Evolutionary conservation across 2,888 invertebrate species (phyloP), one percentile per base, ranked within the genome.

Genomic region (Metellina segmentata): DNA sequence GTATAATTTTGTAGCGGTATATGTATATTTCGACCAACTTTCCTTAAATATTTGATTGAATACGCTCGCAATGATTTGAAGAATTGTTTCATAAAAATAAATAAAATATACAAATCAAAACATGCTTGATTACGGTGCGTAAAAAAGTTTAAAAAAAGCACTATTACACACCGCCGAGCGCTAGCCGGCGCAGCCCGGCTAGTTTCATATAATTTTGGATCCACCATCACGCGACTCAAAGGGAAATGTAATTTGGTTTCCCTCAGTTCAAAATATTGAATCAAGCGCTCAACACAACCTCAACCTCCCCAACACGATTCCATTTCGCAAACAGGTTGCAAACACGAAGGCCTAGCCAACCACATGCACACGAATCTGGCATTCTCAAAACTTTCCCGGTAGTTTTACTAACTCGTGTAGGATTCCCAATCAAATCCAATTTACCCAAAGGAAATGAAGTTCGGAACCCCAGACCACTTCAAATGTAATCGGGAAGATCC

Each of bases 361-460:
- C 16, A 4, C 61, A 9, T 11, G 61, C 61, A 16, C 61, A 5
- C 16, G 52, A 78, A 78, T 7, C 19, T 16, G n/a, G 78, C 48
- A 52, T 51, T 34, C 52, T 16, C 78, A 6, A 78, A 78, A 52
- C 52, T 78, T 78, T 51, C 19, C 13, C 19, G 51, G 51, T 61
- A 0, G 6, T 13, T 61, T 74, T 34, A 20, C 77, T 77, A 71
- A 78, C 77, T 77, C 78, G 72, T 52, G 71, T 53, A 19, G 61
- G 72, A 51, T 72, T 85, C 79, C 74, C 78, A 90, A 90, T 90
- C 79, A 81, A 90, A 90, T 90, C 90, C 78, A 75, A 81, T 61
- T 81, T 86, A 74, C 69, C 20, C 7, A 6, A n/a, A 19, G 81
- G 75, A 86, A 81, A 90, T 85, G 85, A 90, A 90, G 81, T 90